These are phyloP conservation scores for Limnephilus rhombicus DNA, from an alignment of 2,888 invertebrate genomes.

Conservation along the genomic window DNA sequence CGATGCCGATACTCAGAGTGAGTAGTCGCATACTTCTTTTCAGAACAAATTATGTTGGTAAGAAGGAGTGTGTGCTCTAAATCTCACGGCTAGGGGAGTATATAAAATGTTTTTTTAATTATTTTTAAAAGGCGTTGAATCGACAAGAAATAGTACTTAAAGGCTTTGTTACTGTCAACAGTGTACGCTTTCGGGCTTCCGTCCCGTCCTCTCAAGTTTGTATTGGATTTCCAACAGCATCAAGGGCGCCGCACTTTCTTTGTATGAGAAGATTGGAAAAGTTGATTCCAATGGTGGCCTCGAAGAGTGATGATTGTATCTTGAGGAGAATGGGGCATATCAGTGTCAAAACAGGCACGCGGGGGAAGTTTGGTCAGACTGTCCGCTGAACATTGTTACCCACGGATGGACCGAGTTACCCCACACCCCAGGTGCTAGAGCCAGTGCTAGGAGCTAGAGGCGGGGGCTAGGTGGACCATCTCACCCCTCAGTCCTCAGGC, in stretches of 20 bases:
- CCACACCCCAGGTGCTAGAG: not conserved
- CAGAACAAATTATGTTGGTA: too few relatives aligned
- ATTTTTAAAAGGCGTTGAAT: not conserved
- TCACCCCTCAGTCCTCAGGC: not conserved
- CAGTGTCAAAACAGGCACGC: slow-evolving; percentile 15
- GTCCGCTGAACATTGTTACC: not conserved
- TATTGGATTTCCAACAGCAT: not conserved
- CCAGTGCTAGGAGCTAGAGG: not conserved
- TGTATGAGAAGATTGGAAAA: slow-evolving; percentile 40
- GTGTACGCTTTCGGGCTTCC: not conserved
- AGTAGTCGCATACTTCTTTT: too few relatives aligned
- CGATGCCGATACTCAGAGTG: too few relatives aligned
- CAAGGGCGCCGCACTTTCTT: not conserved
- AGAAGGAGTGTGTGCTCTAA: too few relatives aligned
- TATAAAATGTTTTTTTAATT: not conserved
- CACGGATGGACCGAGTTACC: not conserved
- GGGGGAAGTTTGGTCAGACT: not conserved
- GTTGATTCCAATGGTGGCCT: slow-evolving; percentile 24
- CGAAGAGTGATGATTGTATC: slow-evolving; percentile 39
- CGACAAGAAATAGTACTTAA: not conserved
- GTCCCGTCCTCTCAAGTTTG: not conserved
- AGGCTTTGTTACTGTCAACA: not conserved
- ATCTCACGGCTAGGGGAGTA: too few relatives aligned
- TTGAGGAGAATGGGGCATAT: slow-evolving; percentile 28
- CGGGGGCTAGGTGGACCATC: not conserved